Evolutionary conservation across 2,888 invertebrate species (phyloP), one percentile per base, ranked within the genome.

Genomic region (Sinopyrophorus schimmeli): DNA sequence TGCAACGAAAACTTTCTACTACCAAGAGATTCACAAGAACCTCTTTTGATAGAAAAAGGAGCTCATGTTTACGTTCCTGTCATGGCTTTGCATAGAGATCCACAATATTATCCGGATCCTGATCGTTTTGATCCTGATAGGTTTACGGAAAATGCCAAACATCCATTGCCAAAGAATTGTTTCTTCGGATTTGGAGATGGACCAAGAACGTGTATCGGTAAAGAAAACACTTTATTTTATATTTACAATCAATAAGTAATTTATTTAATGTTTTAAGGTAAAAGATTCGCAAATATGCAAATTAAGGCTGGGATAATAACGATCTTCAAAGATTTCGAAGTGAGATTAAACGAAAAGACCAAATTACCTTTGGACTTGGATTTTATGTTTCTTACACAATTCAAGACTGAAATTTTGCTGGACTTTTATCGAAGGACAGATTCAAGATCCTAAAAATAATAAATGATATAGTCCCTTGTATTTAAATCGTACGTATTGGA

Each of bases 121-220:
- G 60, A 69, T n/a, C 60, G 59, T 35, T 76, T 71, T 54, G 65
- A 69, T 48, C 75, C 75, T 0, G 72, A 72, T 15, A 55, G 74
- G 15, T 74, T 74, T 60, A 57, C 58, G 1, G 62, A 63, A 1
- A 66, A 67, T 32, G 60, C 59, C 5, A 66, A 66, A 21, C 53
- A 58, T 1, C 57, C 59, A 5, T 47, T 62, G 4, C 60, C 57
- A 14, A 68, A 64, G 24, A 67, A 59, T 40, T 52, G 55, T 3
- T 69, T 54, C 53, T 23, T 68, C 28, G 63, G 66, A 0, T 69
- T 68, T 43, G 67, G 67, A 2, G 65, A 63, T 31, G 69, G 68
- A 10, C 68, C 65, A 1, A 53, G 68, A 28, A 51, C 47, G 27
- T 70, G 69, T 40, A 47, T 68, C 44, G 68, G 68, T 67, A 56